Base-by-base conservation (phyloP, 2,113 vertebrate species). In the Galemys pyrenaicus region DNA sequence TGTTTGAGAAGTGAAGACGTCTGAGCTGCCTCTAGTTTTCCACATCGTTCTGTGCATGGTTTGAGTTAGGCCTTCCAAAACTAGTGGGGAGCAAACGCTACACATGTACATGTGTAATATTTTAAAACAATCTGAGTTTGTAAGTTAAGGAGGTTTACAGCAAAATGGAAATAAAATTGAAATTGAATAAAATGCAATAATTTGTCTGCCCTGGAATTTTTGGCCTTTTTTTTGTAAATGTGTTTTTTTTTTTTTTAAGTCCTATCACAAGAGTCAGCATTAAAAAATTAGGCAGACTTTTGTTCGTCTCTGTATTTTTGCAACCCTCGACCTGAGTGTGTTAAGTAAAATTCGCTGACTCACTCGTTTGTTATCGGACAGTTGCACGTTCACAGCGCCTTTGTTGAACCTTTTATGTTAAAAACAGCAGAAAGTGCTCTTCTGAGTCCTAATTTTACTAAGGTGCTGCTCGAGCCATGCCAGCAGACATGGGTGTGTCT, bases 141-240 rank as follows among this genome's bases (percentile, higher is more conserved):
- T 96, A 96, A 98, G 92, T 97, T 97, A 97, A 98, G 98, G 97
- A 97, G 98, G 98, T 96, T 98, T 97, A 95, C 94, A 39, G 62
- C 70, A 87, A 94, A 92, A 22, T 41, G 70, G 58, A 83, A 68
- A 82, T 30, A 12, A 77, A 39, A 83, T 92, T 73, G 74, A 67
- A 54, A 74, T 87, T 62, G 84, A 95, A 88, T 92, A 77, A 91
- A 85, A 58, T 64, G 54, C 19, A 54, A 3, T 97, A 74, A 94
- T 62, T 87, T 92, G n/a, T 2, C 54, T 85, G 92, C 75, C 96
- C 96, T 92, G 96, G 85, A 97, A 73, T 64, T 73, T 78, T 68
- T 44, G 90, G 77, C 46, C 49, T 80, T 96, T 95, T 89, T 77
- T 44, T 77, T 51, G 19, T 73, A 65, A 87, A 64, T 71, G 49